Evolutionary conservation across 2,113 vertebrate genomes (phyloP).

Genomic region (Daphoenositta chrysoptera): DNA sequence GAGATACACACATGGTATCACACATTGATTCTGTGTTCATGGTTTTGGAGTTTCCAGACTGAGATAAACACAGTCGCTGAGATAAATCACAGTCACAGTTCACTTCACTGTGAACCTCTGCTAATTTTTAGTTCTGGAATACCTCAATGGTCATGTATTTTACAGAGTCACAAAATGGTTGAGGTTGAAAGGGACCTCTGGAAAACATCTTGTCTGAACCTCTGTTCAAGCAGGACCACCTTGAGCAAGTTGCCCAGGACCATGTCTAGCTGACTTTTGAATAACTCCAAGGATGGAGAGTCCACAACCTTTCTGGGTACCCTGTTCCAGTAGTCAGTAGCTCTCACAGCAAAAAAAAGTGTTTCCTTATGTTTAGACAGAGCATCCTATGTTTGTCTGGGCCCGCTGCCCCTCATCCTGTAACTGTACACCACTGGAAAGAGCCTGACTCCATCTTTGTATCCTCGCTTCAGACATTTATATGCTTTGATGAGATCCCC

Average conservation of each 20-base stretch:
- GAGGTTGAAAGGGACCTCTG: not conserved
- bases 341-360: not conserved
- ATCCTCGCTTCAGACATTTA: not conserved
- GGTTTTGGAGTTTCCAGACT: not conserved
- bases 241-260: not conserved
- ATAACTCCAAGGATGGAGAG: not conserved
- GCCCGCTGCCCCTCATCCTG: not conserved
- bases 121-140: not conserved
- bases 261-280: not conserved
- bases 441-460: not conserved
- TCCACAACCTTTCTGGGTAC: not conserved
- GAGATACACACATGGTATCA: not conserved
- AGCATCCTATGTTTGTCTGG: not conserved
- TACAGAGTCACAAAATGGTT: not conserved
- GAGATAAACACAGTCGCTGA: not conserved
- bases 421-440: not conserved
- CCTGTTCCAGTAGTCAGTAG: not conserved
- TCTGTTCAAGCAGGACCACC: not conserved
- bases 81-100: too few species aligned
- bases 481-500: not conserved
- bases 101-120: not conserved
- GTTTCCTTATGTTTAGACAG: not conserved
- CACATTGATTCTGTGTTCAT: not conserved
- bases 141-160: not conserved
- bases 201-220: not conserved